Evolutionary conservation across 1,140 invertebrate species (phyloP).

Genomic region (Megathymus violae): DNA sequence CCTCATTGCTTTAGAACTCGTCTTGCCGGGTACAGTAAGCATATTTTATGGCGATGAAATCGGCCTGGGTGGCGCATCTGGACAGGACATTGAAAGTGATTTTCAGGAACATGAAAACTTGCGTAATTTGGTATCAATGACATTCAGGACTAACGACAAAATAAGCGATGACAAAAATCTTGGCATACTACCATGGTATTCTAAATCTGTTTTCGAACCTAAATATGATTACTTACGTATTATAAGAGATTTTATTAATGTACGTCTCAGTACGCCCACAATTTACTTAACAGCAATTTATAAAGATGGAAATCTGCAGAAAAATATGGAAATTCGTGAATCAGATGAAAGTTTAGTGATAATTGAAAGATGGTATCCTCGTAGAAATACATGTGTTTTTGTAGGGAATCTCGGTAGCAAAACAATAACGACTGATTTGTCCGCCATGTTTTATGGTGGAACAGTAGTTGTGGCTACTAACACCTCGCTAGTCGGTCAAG

Average conservation of each 20-base stretch:
- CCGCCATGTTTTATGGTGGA: slow-evolving; percentile 90
- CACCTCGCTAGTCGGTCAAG: slow-evolving; percentile 83
- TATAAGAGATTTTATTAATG: slow-evolving; percentile 83
- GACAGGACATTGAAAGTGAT: slow-evolving; percentile 82
- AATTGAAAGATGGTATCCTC: slow-evolving; percentile 90
- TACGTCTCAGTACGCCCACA: slow-evolving; percentile 86
- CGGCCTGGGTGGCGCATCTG: slow-evolving; percentile 83
- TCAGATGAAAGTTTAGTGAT: slow-evolving; percentile 87
- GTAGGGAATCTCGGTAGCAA: slow-evolving; percentile 87
- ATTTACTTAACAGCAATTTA: slow-evolving; percentile 88
- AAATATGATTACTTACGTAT: slow-evolving; percentile 80
- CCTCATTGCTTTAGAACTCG: slow-evolving; percentile 87
- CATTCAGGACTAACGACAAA: slow-evolving; percentile 75
- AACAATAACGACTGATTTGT: slow-evolving; percentile 87
- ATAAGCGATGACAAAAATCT: slow-evolving; percentile 54
- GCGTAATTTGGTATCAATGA: slow-evolving; percentile 88
- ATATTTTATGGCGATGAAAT: slow-evolving; percentile 93
- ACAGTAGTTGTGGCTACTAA: slow-evolving; percentile 87
- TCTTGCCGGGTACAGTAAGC: slow-evolving; percentile 91
- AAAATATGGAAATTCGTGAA: slow-evolving; percentile 87
- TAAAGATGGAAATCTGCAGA: slow-evolving; percentile 85
- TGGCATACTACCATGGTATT: slow-evolving; percentile 86
- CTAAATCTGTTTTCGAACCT: slow-evolving; percentile 67
- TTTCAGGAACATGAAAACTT: slow-evolving; percentile 86
- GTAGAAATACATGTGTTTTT: slow-evolving; percentile 89